A percentile compares a stretch with the other conserved stretches of the same genome.
These are phyloP conservation scores for Drosophila paulistorum DNA, from an alignment of 1,140 invertebrate genomes.

Conservation along the genomic window DNA sequence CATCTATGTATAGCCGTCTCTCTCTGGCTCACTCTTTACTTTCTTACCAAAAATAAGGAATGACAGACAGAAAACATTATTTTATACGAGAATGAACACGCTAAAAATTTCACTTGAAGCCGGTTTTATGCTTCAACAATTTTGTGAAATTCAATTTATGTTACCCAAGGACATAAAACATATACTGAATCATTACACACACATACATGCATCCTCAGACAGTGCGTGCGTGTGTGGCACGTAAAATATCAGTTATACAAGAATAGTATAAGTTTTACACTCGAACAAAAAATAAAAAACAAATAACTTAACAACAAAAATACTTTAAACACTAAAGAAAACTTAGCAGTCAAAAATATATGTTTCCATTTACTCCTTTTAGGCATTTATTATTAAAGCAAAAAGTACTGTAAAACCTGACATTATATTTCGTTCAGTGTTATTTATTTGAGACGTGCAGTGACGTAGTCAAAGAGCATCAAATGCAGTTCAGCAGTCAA, in stretches of 20 bases:
- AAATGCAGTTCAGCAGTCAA: constrained; percentile 61
- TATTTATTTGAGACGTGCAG: constrained; percentile 59
- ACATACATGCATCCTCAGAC: constrained; percentile 25
- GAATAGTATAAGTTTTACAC: constrained; percentile 15
- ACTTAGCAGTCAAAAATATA: too few species aligned
- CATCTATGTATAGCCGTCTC: constrained; percentile 1
- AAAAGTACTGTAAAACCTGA: too few species aligned
- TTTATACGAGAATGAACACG: constrained; percentile 79
- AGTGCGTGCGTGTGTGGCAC: constrained; percentile 51
- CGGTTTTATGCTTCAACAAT: constrained; percentile 81
- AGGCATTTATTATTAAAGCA: too few species aligned
- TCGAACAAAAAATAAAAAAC: neutral
- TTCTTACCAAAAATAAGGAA: constrained; percentile 42
- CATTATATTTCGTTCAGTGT: constrained; percentile 10
- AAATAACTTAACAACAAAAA: neutral
- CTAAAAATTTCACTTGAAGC: constrained; percentile 78
- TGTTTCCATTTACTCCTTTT: too few species aligned
- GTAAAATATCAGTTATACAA: constrained; percentile 76
- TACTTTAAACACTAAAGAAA: neutral
- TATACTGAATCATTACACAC: constrained; percentile 79
- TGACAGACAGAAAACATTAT: constrained; percentile 79
- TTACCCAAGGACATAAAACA: constrained; percentile 81
- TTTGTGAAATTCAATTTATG: constrained; percentile 81
- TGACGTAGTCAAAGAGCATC: constrained; percentile 77
- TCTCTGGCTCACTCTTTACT: constrained; percentile 15